These are phyloP conservation scores for honey bee (Apis mellifera) DNA, from an alignment of 1,140 invertebrate species.

Conservation along the genomic window Amel_HAv3.1 CM009941.2:3040501-3041000, in stretches of 20 bases:
- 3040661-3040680: too few relatives aligned
- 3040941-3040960: neutral
- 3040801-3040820: neutral
- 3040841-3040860: constrained; percentile 1
- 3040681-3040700: too few relatives aligned
- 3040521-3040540: too few relatives aligned
- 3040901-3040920: neutral
- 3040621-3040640: too few relatives aligned
- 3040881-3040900: neutral
- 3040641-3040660: too few relatives aligned
- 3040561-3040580: too few relatives aligned
- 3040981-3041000: neutral
- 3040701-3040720: too few relatives aligned
- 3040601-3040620: too few relatives aligned
- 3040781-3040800: constrained; percentile 18
- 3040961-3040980: constrained; percentile 9
- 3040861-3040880: neutral
- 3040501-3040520: too few relatives aligned
- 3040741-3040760: constrained; percentile 21
- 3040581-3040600: too few relatives aligned
- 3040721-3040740: too few relatives aligned
- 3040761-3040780: neutral
- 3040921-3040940: neutral
- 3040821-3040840: neutral
- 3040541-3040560: too few relatives aligned